phyloP scores from a whole-genome alignment of 2,797 vertebrate species.

The Spinus pinus region DNA sequence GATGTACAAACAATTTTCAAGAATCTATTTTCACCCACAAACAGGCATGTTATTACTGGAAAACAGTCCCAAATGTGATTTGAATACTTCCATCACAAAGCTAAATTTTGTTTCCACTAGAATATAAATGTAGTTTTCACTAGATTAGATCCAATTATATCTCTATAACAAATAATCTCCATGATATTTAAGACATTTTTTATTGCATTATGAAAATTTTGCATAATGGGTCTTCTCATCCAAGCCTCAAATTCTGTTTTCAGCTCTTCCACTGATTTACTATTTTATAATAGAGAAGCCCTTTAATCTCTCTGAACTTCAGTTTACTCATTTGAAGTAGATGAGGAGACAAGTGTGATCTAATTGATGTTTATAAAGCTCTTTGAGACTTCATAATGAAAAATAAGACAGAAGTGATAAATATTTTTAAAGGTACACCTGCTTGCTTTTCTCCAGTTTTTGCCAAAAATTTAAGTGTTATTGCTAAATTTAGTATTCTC shows the following conservation, averaged over 20 bases:
- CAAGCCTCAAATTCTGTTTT: neutral
- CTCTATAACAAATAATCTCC: neutral
- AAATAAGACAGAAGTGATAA: neutral
- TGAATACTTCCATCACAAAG: neutral
- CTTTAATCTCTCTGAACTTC: conserved; percentile 2
- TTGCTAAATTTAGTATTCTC: neutral
- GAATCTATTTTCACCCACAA: neutral
- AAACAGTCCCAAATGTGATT: neutral
- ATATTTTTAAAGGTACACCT: neutral
- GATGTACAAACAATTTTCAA: neutral
- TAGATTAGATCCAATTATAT: neutral
- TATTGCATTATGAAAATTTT: neutral
- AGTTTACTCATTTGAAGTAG: neutral
- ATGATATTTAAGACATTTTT: neutral
- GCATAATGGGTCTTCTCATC: neutral
- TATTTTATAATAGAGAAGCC: neutral
- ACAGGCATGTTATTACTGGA: neutral
- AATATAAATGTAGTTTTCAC: neutral
- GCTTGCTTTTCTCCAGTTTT: neutral
- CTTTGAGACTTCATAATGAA: neutral
- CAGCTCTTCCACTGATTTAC: neutral
- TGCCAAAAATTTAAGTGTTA: neutral
- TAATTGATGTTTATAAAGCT: conserved; percentile 14
- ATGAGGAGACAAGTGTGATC: neutral
- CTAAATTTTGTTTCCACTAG: neutral